Evolutionary conservation across 2,113 vertebrate genomes (phyloP).

Genomic region (Python bivittatus): DNA sequence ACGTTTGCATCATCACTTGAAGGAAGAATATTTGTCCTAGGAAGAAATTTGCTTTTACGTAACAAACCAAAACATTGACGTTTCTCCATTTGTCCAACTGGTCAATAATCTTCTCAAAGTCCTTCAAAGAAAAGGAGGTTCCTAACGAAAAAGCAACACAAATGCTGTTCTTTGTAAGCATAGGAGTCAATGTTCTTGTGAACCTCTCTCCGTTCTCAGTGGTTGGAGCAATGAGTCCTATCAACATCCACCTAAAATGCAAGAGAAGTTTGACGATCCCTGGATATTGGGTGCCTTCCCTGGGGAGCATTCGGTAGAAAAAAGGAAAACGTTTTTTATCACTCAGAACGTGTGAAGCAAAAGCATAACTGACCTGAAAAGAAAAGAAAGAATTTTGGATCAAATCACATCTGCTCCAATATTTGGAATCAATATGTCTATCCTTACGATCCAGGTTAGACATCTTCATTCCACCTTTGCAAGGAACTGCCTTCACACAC

Average conservation of each 20-base stretch:
- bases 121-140: not conserved
- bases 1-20: not conserved
- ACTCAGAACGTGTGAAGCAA: not conserved
- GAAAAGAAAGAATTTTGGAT: not conserved
- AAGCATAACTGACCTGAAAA: not conserved
- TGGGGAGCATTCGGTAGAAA: not conserved
- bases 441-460: no score
- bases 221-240: not conserved
- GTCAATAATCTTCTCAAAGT: no score
- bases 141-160: conserved; percentile 7
- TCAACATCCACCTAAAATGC: conserved; percentile 28
- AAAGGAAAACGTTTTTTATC: not conserved
- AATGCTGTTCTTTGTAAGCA: not conserved
- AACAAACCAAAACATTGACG: not conserved
- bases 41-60: not conserved
- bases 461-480: no score
- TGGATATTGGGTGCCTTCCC: not conserved
- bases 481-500: not conserved
- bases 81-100: not conserved
- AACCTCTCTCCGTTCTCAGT: conserved; percentile 3
- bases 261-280: conserved; percentile 10
- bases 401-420: no score
- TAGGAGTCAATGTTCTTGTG: not conserved
- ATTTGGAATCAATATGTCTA: no score
- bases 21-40: not conserved